Percentiles rank a stretch among this genome's conserved stretches.
phyloP scores from a whole-genome alignment of 2,113 vertebrate genomes.

The Solenodon paradoxus region DNA sequence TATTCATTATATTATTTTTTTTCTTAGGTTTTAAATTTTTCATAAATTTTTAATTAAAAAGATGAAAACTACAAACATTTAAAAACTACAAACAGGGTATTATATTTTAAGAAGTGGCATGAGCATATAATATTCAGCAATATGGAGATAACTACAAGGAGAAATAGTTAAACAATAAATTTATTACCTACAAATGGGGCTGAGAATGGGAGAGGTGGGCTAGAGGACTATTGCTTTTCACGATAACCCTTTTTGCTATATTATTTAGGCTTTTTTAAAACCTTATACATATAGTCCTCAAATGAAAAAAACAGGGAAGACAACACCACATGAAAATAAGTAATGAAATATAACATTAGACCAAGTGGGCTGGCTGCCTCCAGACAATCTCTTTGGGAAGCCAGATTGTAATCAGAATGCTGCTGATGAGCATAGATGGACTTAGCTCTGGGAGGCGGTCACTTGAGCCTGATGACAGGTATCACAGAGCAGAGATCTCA shows the following conservation, averaged over 20 bases:
- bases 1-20: too few relatives aligned
- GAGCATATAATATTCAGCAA: not conserved
- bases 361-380: not conserved
- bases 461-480: not conserved
- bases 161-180: not conserved
- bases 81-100: not conserved
- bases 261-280: conserved; percentile 8
- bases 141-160: not conserved
- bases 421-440: not conserved
- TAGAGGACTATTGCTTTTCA: not conserved
- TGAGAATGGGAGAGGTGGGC: not conserved
- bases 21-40: not conserved
- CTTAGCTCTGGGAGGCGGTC: not conserved
- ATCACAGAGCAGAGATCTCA: not conserved
- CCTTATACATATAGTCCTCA: not conserved
- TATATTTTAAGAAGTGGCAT: not conserved
- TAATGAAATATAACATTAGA: not conserved
- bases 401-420: not conserved
- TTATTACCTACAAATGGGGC: not conserved
- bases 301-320: not conserved
- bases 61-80: not conserved
- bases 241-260: not conserved
- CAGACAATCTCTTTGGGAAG: not conserved
- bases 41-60: not conserved
- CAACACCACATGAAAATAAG: not conserved